Base-by-base conservation (phyloP, 2,113 vertebrate species). In the Atlantisia rogersi region DNA sequence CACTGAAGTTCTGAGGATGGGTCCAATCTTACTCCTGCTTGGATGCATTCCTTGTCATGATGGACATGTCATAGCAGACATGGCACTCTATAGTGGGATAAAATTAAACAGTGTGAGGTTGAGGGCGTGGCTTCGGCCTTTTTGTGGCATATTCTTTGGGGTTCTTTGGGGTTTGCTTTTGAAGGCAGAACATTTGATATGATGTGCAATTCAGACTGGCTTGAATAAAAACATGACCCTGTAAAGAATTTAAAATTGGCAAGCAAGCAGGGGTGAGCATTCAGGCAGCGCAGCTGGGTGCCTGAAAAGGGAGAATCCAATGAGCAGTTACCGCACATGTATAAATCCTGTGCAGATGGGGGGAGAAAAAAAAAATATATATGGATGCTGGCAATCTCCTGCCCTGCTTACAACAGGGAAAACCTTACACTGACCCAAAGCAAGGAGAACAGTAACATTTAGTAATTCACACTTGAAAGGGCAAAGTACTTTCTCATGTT, bases 261-360 rank as follows among this genome's bases (percentile, higher is more conserved):
- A 79, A 32, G 15, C 12, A 75, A n/a, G 22, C 42, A 56, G 39
- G 39, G 65, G 62, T 71, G 85, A 94, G 58, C 62, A 56, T 79
- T 95, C 82, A 94, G 60, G 39, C 52, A 89, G 74, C 87, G 82
- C 84, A 94, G 82, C 65, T 90, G 82, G 58, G 62, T 90, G 74
- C 32, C 82, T 87, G 52, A 85, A 87, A 71, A 76, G 48, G 69
- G 62, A 94, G 39, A 94, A 60, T 71, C 67, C 75, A 73, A 82
- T 59, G 69, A 78, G 32, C 56, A 91, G 52, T 68, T 42, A 86
- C 48, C 44, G 65, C 74, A 94, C n/a, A 60, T 25, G 26, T 63
- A 85, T 52, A 87, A 93, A 79, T 63, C 55, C 44, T 39, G 10
- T 71, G 74, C 86, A 77, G 46, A 77, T 9, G 20, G 6, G 24